Evolutionary conservation across 1,140 invertebrate genomes (phyloP).

Genomic region (Drosophila subpulchrella): DNA sequence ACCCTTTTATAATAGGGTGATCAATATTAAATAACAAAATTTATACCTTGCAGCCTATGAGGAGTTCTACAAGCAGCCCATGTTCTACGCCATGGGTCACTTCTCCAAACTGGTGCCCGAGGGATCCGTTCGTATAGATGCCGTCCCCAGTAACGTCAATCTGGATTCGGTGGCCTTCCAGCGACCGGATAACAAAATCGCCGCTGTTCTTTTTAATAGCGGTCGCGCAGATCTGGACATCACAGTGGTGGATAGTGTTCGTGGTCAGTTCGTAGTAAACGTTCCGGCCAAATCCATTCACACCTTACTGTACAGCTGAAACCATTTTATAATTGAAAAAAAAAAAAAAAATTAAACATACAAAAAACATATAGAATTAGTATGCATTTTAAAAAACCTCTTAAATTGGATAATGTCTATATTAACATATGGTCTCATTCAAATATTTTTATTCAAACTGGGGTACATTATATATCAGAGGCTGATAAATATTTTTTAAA

Average conservation of each 20-base stretch:
- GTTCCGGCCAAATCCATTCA: slow-evolving; percentile 77
- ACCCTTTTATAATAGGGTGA: no score
- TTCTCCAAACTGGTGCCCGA: slow-evolving; percentile 92
- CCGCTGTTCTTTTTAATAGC: slow-evolving; percentile 87
- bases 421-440: no score
- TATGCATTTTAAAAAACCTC: no score
- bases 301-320: slow-evolving; percentile 67
- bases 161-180: slow-evolving; percentile 86
- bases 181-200: slow-evolving; percentile 86
- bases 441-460: no score
- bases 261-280: slow-evolving; percentile 59
- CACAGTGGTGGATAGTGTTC: slow-evolving; percentile 47
- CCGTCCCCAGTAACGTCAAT: slow-evolving; percentile 59
- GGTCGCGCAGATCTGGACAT: slow-evolving; percentile 71
- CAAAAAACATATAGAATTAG: no score
- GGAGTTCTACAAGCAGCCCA: slow-evolving; percentile 95
- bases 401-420: no score
- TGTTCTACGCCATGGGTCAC: slow-evolving; percentile 94
- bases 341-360: neutral
- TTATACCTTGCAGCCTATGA: slow-evolving; percentile 56
- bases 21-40: neutral
- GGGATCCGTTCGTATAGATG: slow-evolving; percentile 86
- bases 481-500: neutral
- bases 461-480: no score
- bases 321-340: neutral